Conservation (phyloP, 2,888 invertebrate species). For the Neelides folsomi region DNA sequence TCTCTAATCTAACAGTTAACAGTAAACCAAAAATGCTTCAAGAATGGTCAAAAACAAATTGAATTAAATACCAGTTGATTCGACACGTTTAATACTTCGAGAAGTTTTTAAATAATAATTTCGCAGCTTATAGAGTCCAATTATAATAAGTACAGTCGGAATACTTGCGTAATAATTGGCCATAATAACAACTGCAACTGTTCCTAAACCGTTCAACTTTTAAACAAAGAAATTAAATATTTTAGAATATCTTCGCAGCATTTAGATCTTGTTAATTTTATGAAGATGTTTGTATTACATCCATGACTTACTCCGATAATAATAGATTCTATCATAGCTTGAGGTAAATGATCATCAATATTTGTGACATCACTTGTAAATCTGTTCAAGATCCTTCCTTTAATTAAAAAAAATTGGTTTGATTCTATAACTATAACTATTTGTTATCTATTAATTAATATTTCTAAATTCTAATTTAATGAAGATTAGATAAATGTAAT, state of each 20-base stretch:
- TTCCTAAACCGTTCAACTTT: conserved; percentile 35
- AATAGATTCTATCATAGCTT: conserved; percentile 45
- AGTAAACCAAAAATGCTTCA: too few species aligned
- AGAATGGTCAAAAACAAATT: not conserved
- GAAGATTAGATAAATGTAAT: too few species aligned
- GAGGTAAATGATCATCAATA: conserved; percentile 57
- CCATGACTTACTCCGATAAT: too few species aligned
- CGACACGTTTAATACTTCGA: conserved; percentile 53
- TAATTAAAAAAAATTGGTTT: conserved; percentile 9
- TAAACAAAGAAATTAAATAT: too few species aligned
- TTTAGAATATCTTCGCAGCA: too few species aligned
- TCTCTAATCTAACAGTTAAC: too few species aligned
- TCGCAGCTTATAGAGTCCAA: conserved; percentile 60
- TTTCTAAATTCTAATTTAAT: too few species aligned
- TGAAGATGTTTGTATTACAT: too few species aligned
- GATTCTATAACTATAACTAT: too few species aligned
- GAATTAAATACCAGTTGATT: conserved; percentile 39
- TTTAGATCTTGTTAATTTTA: too few species aligned
- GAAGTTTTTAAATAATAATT: conserved; percentile 65
- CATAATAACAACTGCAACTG: conserved; percentile 40
- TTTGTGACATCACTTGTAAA: conserved; percentile 72
- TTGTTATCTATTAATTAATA: too few species aligned
- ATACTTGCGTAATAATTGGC: conserved; percentile 39
- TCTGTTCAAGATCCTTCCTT: conserved; percentile 65
- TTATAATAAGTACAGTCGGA: conserved; percentile 54